Base-by-base conservation (phyloP, 2,888 invertebrate species). In the Hydropsyche betteni region DNA sequence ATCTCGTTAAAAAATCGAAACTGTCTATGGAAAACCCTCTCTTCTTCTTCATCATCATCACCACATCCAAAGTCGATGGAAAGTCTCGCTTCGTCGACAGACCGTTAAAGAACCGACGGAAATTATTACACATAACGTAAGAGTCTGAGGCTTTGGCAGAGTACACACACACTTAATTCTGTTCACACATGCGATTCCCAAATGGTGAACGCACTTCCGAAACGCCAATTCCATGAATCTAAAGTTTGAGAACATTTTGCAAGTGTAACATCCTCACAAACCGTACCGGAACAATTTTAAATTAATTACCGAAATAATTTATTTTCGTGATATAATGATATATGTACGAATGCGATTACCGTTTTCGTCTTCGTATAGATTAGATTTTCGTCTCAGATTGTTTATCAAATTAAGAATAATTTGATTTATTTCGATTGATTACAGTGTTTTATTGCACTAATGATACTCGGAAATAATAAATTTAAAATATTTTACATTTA, bases 41-140 rank as follows among this genome's bases (percentile, higher is more conserved):
- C 52, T 70, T 53, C 8, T 24, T 14, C 53, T 6, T 53, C 70
- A 14, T 64, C 24, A 69, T 69, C 51, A 69, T 70, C 70, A 69
- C 24, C 69, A 70, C 64, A 36, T n/a, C 64, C 36, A 34, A n/a
- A 24, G 24, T 34, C 64, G 64, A 64, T n/a, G 53, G 74, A 52
- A 36, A 51, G 74, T 74, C 52, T 64, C 74, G 74, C 74, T 68
- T 52, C 52, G 74, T 36, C 68, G 36, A 50, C 74, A 61, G 74
- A 74, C 68, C 74, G 74, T 61, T 36, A 61, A 73, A 68, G 55
- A 61, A 34, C 24, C 64, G 50, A 50, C 74, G 74, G 74, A 74
- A 74, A 74, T 68, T 68, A 74, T 74, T 74, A 74, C 68, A 58
- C 73, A 61, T 64, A 38, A 64, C 36, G 36, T 64, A 64, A 64